These are phyloP conservation scores for Apamea sordens DNA, from an alignment of 2,888 invertebrate species.

Conservation along the genomic window DNA sequence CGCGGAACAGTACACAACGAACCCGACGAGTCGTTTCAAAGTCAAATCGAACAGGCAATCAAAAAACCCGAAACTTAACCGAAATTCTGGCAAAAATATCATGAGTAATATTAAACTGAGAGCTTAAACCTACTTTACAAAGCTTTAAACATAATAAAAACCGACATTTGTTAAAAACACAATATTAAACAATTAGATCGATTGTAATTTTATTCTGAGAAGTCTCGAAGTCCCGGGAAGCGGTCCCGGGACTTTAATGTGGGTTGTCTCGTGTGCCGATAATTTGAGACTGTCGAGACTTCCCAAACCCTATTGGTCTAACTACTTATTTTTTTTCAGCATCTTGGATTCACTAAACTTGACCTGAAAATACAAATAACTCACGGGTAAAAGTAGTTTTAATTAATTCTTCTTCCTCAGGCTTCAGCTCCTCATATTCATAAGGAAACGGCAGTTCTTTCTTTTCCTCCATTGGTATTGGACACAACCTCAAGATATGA, in stretches of 20 bases:
- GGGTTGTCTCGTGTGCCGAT: neutral
- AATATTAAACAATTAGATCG: no score
- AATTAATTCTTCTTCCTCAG: conserved; percentile 42
- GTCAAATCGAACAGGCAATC: no score
- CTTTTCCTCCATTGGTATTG: conserved; percentile 29
- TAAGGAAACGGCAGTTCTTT: conserved; percentile 42
- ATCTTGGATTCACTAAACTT: neutral
- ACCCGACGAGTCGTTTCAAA: no score
- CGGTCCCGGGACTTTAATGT: neutral
- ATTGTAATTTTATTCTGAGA: no score
- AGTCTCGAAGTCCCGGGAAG: no score
- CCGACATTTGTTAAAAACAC: no score
- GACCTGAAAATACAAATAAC: conserved; percentile 5
- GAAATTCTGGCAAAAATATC: no score
- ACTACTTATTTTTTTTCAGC: neutral
- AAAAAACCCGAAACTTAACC: no score
- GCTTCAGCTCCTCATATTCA: conserved; percentile 39
- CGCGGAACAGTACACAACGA: no score
- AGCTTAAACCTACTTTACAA: no score
- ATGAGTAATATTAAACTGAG: no score
- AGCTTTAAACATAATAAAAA: no score
- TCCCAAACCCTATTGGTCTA: neutral
- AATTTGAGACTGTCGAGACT: neutral
- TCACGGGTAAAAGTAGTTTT: conserved; percentile 17
- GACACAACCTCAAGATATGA: conserved; percentile 11